Evolutionary conservation across 2,797 vertebrate genomes (phyloP).

Genomic region (Oophaga sylvatica): DNA sequence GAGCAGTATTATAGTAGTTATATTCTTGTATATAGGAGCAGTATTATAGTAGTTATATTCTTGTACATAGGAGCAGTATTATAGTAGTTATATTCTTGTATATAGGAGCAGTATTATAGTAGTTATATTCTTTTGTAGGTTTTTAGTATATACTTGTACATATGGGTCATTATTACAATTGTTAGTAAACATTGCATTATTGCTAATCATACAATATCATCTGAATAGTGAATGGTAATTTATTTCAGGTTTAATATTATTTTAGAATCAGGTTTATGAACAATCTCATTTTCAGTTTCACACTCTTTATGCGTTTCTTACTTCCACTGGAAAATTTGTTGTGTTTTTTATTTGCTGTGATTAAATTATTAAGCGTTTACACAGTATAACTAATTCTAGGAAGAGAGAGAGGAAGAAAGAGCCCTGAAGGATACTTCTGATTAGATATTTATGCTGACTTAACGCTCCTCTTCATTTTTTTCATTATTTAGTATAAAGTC

Average conservation of each 20-base stretch:
- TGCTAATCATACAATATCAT: background rate
- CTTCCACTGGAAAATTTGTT: background rate
- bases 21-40: too few relatives aligned
- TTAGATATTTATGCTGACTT: constrained; percentile 40
- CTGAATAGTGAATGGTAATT: background rate
- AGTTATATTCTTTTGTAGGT: background rate
- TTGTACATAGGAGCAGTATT: too few relatives aligned
- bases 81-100: too few relatives aligned
- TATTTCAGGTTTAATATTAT: background rate
- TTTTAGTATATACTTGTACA: background rate
- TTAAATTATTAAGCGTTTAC: constrained; percentile 29
- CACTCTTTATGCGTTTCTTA: background rate
- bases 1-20: too few relatives aligned
- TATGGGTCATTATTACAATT: background rate
- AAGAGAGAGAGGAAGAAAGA: constrained; percentile 6
- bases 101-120: background rate
- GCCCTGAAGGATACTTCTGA: constrained; percentile 37
- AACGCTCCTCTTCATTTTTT: constrained; percentile 10
- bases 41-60: too few relatives aligned
- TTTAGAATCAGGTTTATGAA: background rate
- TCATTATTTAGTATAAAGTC: constrained; percentile 46
- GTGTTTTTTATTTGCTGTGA: background rate
- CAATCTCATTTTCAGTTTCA: background rate
- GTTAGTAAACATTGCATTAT: background rate
- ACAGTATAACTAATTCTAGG: constrained; percentile 31